Percentiles rank a stretch among this genome's conserved stretches.
Conservation (phyloP, 2,113 vertebrate species). For the Notiomystis cincta region DNA sequence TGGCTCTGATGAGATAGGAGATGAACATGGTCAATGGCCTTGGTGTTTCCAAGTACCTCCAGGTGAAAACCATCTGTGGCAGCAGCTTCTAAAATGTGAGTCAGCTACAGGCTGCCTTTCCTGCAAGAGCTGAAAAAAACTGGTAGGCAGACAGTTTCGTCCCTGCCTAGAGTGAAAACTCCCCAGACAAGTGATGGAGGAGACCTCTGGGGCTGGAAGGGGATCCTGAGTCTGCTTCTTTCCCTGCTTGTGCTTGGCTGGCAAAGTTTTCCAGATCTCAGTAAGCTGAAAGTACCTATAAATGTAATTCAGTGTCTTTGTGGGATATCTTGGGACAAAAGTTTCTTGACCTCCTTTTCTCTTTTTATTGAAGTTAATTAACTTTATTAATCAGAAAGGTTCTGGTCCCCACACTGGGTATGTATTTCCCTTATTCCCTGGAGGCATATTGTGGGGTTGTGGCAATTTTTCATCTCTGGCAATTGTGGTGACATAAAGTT, state of each 20-base stretch:
- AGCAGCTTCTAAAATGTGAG: neutral
- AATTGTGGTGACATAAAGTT: neutral
- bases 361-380: neutral
- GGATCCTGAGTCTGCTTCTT: neutral
- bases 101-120: neutral
- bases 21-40: neutral
- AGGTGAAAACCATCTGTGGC: neutral
- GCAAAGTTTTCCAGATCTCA: neutral
- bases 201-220: neutral
- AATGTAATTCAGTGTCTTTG: neutral
- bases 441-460: neutral
- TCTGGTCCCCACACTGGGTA: neutral
- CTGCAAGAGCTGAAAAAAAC: neutral
- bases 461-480: neutral
- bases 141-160: neutral
- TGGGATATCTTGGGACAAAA: neutral
- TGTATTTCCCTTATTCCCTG: neutral
- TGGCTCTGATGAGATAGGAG: neutral
- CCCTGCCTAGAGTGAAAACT: neutral
- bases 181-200: neutral
- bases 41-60: neutral
- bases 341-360: neutral
- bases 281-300: neutral
- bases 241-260: neutral
- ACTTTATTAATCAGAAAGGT: neutral